Percentiles rank a stretch among this genome's conserved stretches.
These are phyloP conservation scores for Drosophila burlai DNA, from an alignment of 1,140 invertebrate species.

Conservation along the genomic window DNA sequence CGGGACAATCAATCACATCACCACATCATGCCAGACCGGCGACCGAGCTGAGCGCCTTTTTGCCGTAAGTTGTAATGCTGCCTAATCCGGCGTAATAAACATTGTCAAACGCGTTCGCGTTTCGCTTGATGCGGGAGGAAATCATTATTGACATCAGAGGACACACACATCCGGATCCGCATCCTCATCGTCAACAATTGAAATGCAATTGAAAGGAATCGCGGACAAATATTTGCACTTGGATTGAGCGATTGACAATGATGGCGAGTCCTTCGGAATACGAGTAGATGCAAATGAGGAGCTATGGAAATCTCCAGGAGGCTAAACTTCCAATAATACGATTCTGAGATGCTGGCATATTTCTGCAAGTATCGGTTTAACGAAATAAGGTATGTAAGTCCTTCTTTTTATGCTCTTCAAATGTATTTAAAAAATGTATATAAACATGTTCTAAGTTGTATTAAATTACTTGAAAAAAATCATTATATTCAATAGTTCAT, in stretches of 20 bases:
- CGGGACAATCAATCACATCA: slow-evolving; percentile 72
- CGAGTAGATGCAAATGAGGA: slow-evolving; percentile 28
- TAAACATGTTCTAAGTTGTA: too few relatives aligned
- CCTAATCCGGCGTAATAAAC: slow-evolving; percentile 83
- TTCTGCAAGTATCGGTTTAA: neutral
- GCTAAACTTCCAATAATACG: neutral
- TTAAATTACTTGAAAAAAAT: too few relatives aligned
- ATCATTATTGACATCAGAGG: slow-evolving; percentile 40
- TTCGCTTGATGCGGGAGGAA: slow-evolving; percentile 63
- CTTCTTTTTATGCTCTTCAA: neutral
- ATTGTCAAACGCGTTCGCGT: slow-evolving; percentile 57
- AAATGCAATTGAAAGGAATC: slow-evolving; percentile 80
- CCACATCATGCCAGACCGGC: slow-evolving; percentile 49
- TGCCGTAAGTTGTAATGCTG: slow-evolving; percentile 72
- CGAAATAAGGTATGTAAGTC: neutral
- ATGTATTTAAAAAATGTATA: too few relatives aligned
- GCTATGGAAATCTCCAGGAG: slow-evolving; percentile 1
- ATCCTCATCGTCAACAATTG: slow-evolving; percentile 59
- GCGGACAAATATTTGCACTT: slow-evolving; percentile 76
- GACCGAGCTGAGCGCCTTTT: slow-evolving; percentile 27
- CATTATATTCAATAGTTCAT: too few relatives aligned
- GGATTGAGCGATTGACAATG: slow-evolving; percentile 64
- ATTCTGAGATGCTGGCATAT: slow-evolving; percentile 6
- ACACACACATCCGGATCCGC: slow-evolving; percentile 29
- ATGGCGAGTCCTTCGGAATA: slow-evolving; percentile 22